Evolutionary conservation across 2,888 invertebrate species (phyloP).

Genomic region (Ptychoptera contaminata): DNA sequence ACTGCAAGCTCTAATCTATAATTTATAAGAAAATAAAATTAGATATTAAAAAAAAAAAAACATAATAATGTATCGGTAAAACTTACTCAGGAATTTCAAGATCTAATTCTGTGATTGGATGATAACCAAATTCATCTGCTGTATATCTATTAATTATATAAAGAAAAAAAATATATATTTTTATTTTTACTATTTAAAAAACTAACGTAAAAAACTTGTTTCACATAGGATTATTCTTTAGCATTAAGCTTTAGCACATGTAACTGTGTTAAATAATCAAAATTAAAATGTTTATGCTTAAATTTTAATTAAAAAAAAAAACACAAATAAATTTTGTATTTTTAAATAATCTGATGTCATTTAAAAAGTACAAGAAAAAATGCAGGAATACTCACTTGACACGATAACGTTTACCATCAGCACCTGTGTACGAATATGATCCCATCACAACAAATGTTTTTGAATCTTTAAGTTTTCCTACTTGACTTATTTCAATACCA

Average conservation of each 20-base stretch:
- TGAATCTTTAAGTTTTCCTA: slow-evolving; percentile 28
- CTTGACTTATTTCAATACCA: slow-evolving; percentile 27
- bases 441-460: slow-evolving; percentile 31
- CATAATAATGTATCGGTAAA: neutral
- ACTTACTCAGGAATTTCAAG: slow-evolving; percentile 23
- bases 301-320: no score
- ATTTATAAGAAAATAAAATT: neutral
- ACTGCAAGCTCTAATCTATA: neutral
- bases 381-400: slow-evolving; percentile 15
- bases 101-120: slow-evolving; percentile 30
- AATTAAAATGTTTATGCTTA: no score
- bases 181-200: neutral
- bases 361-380: no score
- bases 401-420: slow-evolving; percentile 28
- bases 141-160: slow-evolving; percentile 19
- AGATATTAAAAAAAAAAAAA: neutral
- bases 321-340: no score
- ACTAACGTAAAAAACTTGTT: no score
- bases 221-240: neutral
- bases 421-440: slow-evolving; percentile 29
- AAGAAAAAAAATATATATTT: neutral
- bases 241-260: no score
- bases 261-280: no score
- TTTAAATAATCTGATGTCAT: no score
- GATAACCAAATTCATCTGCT: slow-evolving; percentile 30